Percentiles rank a stretch among this genome's conserved stretches.
Evolutionary conservation across 1,140 invertebrate species (phyloP).

Genomic region (Aricia agestis): DNA sequence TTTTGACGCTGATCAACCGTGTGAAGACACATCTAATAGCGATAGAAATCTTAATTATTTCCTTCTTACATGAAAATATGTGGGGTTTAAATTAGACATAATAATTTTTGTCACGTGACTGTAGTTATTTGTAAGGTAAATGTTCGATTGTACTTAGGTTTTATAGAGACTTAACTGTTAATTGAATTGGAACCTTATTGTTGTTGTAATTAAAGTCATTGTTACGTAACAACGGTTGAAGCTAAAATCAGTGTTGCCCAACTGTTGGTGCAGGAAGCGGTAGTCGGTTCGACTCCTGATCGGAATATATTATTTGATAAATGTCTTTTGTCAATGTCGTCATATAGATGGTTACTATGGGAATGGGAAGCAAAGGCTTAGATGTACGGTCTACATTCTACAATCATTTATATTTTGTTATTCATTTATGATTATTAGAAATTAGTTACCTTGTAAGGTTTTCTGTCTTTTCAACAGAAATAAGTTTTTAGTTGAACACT

Average conservation of each 20-base stretch:
- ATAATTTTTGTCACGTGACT: constrained; percentile 4
- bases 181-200: neutral
- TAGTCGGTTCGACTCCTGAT: constrained; percentile 44
- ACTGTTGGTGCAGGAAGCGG: constrained; percentile 42
- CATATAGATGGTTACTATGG: constrained; percentile 22
- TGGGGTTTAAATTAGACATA: neutral
- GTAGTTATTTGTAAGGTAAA: constrained; percentile 8
- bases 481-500: too few relatives aligned
- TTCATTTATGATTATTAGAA: neutral
- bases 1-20: neutral
- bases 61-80: constrained; percentile 3
- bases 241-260: constrained; percentile 33
- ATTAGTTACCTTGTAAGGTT: neutral
- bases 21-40: neutral
- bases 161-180: neutral
- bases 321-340: constrained; percentile 33
- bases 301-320: constrained; percentile 38
- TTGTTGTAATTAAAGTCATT: neutral
- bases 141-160: constrained; percentile 6
- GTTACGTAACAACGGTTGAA: neutral
- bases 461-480: neutral
- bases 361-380: constrained; percentile 30
- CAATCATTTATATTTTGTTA: neutral
- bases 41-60: constrained; percentile 12
- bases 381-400: constrained; percentile 17